Conservation (phyloP, 2,113 vertebrate species). For the Orycteropus afer region DNA sequence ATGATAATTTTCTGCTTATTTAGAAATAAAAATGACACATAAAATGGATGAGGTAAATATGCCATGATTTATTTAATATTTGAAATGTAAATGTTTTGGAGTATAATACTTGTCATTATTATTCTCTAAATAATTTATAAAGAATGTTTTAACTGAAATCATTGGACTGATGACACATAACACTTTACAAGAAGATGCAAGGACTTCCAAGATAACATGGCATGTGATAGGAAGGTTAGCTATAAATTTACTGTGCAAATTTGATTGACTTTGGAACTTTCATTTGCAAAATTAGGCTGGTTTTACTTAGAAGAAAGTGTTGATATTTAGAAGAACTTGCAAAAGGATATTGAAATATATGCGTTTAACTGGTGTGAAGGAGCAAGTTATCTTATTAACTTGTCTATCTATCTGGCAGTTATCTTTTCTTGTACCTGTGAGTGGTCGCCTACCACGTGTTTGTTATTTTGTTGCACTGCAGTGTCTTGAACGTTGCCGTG, state of each 20-base stretch:
- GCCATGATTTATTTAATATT: neutral
- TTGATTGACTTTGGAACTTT: neutral
- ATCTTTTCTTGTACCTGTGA: neutral
- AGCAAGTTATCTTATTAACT: neutral
- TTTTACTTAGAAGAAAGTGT: neutral
- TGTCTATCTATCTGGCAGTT: neutral
- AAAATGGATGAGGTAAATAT: neutral
- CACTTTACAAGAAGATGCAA: neutral
- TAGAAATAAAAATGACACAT: neutral
- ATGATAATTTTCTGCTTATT: neutral
- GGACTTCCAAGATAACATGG: neutral
- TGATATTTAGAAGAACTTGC: neutral
- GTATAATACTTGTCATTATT: neutral
- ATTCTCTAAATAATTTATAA: neutral
- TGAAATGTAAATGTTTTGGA: neutral
- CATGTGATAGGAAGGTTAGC: neutral
- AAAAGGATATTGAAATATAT: neutral
- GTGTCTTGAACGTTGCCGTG: too few relatives aligned
- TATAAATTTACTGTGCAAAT: neutral
- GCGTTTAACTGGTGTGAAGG: neutral
- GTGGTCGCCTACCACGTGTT: too few relatives aligned
- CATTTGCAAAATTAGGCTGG: neutral
- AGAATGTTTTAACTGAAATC: neutral
- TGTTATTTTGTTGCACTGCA: too few relatives aligned
- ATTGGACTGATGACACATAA: neutral